phyloP scores from a whole-genome alignment of 2,113 vertebrate species.

The Columbina picui region DNA sequence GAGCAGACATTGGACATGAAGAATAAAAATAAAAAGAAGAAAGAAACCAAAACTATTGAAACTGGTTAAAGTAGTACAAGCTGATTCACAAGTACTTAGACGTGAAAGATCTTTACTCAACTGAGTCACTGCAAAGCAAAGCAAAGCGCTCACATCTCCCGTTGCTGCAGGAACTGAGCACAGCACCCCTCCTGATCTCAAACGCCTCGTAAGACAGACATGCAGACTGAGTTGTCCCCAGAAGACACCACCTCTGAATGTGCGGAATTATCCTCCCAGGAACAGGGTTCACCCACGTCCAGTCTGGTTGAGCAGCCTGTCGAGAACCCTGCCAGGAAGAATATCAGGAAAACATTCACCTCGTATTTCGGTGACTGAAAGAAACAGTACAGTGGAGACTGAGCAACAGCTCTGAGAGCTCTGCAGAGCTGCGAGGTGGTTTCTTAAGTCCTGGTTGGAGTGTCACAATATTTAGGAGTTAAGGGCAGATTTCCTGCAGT shows the following conservation, averaged over 20 bases:
- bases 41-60: neutral
- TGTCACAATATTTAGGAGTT: neutral
- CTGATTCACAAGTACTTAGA: neutral
- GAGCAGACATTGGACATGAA: rapidly evolving
- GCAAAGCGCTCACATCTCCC: neutral
- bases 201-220: neutral
- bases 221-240: neutral
- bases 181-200: neutral
- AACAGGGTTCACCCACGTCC: neutral
- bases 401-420: neutral
- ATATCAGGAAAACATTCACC: neutral
- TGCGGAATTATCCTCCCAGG: neutral
- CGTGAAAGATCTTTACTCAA: neutral
- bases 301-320: neutral
- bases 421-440: neutral
- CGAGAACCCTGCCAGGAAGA: neutral
- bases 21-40: neutral
- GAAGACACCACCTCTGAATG: neutral
- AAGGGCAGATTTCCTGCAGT: neutral
- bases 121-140: neutral
- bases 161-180: neutral
- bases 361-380: neutral
- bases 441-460: neutral
- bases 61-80: neutral
- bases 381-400: neutral